phyloP scores from a whole-genome alignment of 2,113 vertebrate genomes.

The Colinus virginianus region DNA sequence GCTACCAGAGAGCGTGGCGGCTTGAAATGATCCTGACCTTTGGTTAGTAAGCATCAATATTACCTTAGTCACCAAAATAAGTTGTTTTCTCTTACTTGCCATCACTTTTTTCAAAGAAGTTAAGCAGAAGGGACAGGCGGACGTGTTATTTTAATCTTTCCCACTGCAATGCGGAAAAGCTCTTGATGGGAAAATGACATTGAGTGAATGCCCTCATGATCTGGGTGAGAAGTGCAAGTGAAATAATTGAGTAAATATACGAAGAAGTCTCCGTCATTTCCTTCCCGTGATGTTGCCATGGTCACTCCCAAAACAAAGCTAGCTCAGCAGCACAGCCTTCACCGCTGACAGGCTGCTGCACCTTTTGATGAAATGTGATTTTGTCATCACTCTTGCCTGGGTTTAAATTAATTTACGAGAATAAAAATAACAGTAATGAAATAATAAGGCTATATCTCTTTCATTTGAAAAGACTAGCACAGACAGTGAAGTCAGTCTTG shows the following conservation, averaged over 20 bases:
- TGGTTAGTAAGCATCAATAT: not conserved
- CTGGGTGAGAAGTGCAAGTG: constrained; percentile 53
- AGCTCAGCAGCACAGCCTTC: not conserved
- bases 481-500: not conserved
- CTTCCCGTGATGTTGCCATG: constrained; percentile 46
- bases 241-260: constrained; percentile 57
- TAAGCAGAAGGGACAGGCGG: not conserved
- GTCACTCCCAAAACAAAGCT: constrained; percentile 46
- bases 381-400: constrained; percentile 2
- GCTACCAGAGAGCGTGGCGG: not conserved
- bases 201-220: not conserved
- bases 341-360: not conserved
- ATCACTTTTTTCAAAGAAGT: not conserved
- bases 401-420: not conserved
- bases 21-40: not conserved
- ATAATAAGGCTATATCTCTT: not conserved
- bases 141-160: constrained; percentile 12
- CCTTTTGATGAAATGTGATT: not conserved
- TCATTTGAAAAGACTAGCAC: not conserved
- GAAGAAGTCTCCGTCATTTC: constrained; percentile 6
- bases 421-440: constrained; percentile 12
- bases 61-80: not conserved
- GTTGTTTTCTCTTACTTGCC: not conserved
- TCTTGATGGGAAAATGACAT: constrained; percentile 25
- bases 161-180: not conserved